phyloP scores from a whole-genome alignment of 2,797 vertebrate species.

The Odontamblyopus lacepedii region DNA sequence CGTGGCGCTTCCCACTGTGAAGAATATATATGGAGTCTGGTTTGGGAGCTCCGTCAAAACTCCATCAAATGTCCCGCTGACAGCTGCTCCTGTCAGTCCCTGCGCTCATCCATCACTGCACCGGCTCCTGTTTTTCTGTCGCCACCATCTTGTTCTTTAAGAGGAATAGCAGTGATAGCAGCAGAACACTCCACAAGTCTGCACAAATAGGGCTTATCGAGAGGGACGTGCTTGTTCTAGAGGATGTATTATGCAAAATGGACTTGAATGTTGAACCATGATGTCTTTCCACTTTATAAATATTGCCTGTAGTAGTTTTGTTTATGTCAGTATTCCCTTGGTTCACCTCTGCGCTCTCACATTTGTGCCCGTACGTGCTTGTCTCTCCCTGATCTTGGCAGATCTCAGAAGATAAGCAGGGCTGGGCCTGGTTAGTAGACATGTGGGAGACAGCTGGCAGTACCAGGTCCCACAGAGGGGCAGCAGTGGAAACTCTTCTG shows the following conservation, averaged over 20 bases:
- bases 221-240: not conserved
- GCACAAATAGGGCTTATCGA: conserved; percentile 19
- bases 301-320: not conserved
- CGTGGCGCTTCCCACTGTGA: conserved; percentile 13
- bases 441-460: too few species aligned
- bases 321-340: not conserved
- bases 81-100: conserved; percentile 45
- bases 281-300: not conserved
- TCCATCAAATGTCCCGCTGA: conserved; percentile 49
- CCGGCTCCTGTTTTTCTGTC: conserved; percentile 42
- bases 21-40: conserved; percentile 31
- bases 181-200: conserved; percentile 7
- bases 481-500: too few species aligned
- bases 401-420: too few species aligned
- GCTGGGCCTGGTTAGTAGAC: too few species aligned
- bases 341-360: too few species aligned
- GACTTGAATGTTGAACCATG: not conserved
- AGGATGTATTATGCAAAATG: not conserved
- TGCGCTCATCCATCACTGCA: conserved; percentile 41
- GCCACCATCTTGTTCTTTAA: conserved; percentile 27
- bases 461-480: too few species aligned
- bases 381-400: too few species aligned
- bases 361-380: too few species aligned
- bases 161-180: conserved; percentile 23
- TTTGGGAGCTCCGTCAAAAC: conserved; percentile 42